Percentiles rank a stretch among this genome's conserved stretches.
These are phyloP conservation scores for Drosophila leontia DNA, from an alignment of 1,140 invertebrate species.

Conservation along the genomic window DNA sequence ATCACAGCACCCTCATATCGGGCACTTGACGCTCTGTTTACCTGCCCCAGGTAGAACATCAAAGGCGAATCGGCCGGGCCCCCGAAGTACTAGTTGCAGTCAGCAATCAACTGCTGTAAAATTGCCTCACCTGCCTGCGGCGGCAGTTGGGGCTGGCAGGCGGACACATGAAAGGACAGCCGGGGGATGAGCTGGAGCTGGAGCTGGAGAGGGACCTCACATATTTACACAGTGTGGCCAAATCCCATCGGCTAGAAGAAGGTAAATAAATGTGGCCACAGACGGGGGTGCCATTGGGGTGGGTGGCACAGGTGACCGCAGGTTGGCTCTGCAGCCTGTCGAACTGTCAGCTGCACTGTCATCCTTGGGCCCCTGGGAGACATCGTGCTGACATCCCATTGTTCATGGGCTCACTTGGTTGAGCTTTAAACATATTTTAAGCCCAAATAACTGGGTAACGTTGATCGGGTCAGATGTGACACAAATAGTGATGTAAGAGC, in stretches of 20 bases:
- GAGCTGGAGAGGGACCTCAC: slow-evolving; percentile 11
- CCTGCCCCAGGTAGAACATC: slow-evolving; percentile 36
- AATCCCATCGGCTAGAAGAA: slow-evolving; percentile 49
- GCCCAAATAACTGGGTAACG: slow-evolving; percentile 7
- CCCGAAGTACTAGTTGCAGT: slow-evolving; percentile 23
- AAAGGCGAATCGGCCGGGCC: slow-evolving; percentile 28
- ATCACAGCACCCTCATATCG: slow-evolving; percentile 21
- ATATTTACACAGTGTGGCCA: slow-evolving; percentile 65
- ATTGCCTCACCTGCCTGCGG: slow-evolving; percentile 27
- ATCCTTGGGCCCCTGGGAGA: slow-evolving; percentile 10
- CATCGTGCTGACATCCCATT: slow-evolving; percentile 28
- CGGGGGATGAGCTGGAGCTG: background rate
- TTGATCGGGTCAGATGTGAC: background rate
- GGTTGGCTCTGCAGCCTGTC: slow-evolving; percentile 29
- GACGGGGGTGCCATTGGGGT: background rate
- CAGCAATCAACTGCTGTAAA: slow-evolving; percentile 52
- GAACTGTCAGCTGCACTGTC: slow-evolving; percentile 38
- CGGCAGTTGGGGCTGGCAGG: slow-evolving; percentile 6
- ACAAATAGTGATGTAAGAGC: too few relatives aligned
- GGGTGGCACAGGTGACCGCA: slow-evolving; percentile 8
- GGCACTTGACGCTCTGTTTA: slow-evolving; percentile 39
- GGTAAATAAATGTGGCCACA: slow-evolving; percentile 70
- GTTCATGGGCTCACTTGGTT: slow-evolving; percentile 14
- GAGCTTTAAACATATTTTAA: slow-evolving; percentile 56
- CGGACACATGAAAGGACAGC: background rate